Evolutionary conservation across 2,888 invertebrate species (phyloP), one percentile per base, ranked within the genome.

Genomic region (Thymelicus lineola): DNA sequence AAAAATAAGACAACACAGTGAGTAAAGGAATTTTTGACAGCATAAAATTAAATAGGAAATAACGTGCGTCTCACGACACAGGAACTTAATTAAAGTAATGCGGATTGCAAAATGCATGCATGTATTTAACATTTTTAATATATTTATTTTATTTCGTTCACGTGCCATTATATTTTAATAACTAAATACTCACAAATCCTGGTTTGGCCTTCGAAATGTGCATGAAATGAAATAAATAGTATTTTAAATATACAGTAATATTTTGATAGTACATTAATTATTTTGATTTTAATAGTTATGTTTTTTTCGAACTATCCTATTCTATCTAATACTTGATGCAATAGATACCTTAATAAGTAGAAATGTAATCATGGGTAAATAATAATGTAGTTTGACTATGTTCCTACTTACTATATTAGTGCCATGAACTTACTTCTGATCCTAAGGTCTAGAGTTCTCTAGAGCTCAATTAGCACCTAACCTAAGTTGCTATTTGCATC

Each of bases 151-250:
- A 12, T 53, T 20, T 53, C 53, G 53, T 48, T 46, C 55, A 46
- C 62, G 61, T 68, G 68, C 68, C 61, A 20, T 17, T 62, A 20
- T 42, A 55, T 28, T 46, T 50, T 14, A 20, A 57, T 38, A 58
- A 7, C 50, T 64, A 70, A 71, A 78, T 90, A 93, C 91, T 91
- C 84, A 93, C 93, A 83, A 87, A 87, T 68, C 82, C 82, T 68
- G 91, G 91, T 76, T 93, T 94, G 78, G 92, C 93, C 93, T 94
- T 84, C 71, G 78, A 76, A 81, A 78, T 75, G 74, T 42, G 86
- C 88, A 88, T 90, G 88, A 80, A 91, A 92, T 79, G 74, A 83
- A 87, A 87, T 83, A 66, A 70, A 70, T 69, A 58, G 9, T 55
- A 36, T 36, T 36, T 14, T n/a, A 17, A 42, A 57, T 17, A n/a